phyloP scores from a whole-genome alignment of 92 coral and sea anemone genomes.

The Palythoa heliodiscus region DNA sequence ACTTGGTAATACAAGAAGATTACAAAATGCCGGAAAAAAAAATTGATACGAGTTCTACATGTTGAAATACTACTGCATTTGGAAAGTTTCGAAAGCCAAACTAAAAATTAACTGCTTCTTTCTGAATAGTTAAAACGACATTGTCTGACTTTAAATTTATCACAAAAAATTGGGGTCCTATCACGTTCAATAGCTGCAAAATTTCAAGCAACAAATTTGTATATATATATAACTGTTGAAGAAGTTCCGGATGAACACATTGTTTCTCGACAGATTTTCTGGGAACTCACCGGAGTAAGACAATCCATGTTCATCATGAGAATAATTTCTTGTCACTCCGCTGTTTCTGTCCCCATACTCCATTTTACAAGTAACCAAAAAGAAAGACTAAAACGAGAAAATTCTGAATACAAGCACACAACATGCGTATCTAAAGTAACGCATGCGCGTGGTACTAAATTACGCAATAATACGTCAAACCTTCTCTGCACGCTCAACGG shows the following conservation, averaged over 20 bases:
- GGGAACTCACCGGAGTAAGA: slow-evolving; percentile 10
- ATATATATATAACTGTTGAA: background rate
- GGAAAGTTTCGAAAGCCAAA: background rate
- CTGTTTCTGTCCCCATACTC: slow-evolving; percentile 36
- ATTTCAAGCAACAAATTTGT: background rate
- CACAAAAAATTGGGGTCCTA: background rate
- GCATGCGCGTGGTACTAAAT: too few relatives aligned
- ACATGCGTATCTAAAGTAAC: slow-evolving; percentile 20
- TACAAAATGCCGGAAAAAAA: too few relatives aligned
- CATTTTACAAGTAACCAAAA: slow-evolving; percentile 10
- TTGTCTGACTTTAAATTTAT: background rate
- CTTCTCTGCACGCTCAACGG: too few relatives aligned
- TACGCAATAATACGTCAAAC: too few relatives aligned
- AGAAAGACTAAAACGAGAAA: background rate
- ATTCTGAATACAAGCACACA: background rate
- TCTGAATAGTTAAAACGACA: background rate
- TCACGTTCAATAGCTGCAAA: background rate
- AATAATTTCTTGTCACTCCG: slow-evolving; percentile 29
- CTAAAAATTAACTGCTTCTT: background rate
- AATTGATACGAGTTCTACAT: too few relatives aligned
- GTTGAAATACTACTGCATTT: background rate
- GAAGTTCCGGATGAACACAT: background rate
- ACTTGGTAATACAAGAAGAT: too few relatives aligned
- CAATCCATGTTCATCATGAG: slow-evolving; percentile 39
- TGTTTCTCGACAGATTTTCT: background rate